Conservation (phyloP, 2,113 vertebrate genomes). For the Clarias gariepinus region DNA sequence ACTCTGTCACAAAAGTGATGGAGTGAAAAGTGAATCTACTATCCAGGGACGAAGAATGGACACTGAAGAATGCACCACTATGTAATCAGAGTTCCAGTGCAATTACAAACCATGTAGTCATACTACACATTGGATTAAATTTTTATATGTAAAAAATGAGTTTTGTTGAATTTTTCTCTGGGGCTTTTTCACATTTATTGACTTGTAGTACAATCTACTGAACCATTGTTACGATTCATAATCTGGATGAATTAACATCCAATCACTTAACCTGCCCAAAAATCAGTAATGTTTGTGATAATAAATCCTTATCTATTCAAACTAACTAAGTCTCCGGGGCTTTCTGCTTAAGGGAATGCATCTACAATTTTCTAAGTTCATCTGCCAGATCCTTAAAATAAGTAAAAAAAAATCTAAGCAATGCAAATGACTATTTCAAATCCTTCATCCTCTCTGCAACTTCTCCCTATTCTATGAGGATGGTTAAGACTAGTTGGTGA, state of each 20-base stretch:
- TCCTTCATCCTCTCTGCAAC: background rate
- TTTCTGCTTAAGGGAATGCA: background rate
- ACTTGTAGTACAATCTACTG: background rate
- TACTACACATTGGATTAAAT: slow-evolving; percentile 10
- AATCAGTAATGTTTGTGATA: background rate
- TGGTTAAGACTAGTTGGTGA: slow-evolving; percentile 3
- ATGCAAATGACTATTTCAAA: background rate
- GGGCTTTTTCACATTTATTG: background rate
- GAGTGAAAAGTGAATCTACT: slow-evolving; percentile 52
- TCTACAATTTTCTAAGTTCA: background rate
- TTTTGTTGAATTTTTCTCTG: background rate
- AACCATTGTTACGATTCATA: background rate
- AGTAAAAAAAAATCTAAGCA: background rate
- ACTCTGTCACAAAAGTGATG: slow-evolving; percentile 50
- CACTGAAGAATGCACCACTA: slow-evolving; percentile 28
- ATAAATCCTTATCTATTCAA: background rate
- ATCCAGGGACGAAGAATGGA: slow-evolving; percentile 46
- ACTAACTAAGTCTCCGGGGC: background rate
- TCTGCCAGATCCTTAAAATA: background rate
- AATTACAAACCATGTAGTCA: slow-evolving; percentile 37
- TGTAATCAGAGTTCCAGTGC: slow-evolving; percentile 31
- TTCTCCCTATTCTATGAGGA: background rate
- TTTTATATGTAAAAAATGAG: slow-evolving; percentile 9
- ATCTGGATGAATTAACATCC: background rate
- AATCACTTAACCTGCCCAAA: background rate